Base-by-base conservation (phyloP, 2,888 invertebrate species). In the Drosophila ezoana region DNA sequence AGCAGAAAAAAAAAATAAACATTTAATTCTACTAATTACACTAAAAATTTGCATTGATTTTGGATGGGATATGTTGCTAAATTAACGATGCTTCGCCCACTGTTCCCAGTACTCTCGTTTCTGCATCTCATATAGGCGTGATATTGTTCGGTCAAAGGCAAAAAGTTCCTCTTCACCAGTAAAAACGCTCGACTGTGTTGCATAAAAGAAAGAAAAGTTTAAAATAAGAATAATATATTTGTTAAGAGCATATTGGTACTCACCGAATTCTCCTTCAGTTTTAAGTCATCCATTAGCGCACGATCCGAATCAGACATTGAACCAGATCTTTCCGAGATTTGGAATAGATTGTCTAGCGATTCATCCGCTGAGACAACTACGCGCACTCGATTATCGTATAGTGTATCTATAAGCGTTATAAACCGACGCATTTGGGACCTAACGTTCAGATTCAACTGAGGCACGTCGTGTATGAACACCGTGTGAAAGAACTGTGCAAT, bases 91-190 rank as follows among this genome's bases (percentile, higher is more conserved):
- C 54, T 93, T 94, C 51, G 95, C 95, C 96, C 96, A 96, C 88
- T 95, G 94, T 52, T 96, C 94, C 99, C 99, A 99, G 92, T 99
- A 99, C 76, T 96, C 96, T 58, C 95, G 95, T 0, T 97, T 97
- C 93, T 98, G 98, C 99, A 99, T 99, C 93, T 99, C 98, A 77
- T 96, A 95, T 37, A 99, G 94, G 73, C 99, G 94, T 0, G 99
- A 99, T 28, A 98, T 92, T 20, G 99, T 98, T 8, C 99, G 94
- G 87, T 98, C 98, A 90, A 97, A 98, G 0, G 99, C 99, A 93
- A 99, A 99, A 87, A 98, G 93, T 93, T 99, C 99, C 92, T 99
- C 99, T 91, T 98, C 98, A 0, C 99, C 99, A 1, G 98, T 98
- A 89, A 99, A 99, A 80, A 99, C 96, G 88, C 96, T 98, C 4